phyloP scores from a whole-genome alignment of 92 coral and sea anemone genomes.

The Meandrina meandrites region DNA sequence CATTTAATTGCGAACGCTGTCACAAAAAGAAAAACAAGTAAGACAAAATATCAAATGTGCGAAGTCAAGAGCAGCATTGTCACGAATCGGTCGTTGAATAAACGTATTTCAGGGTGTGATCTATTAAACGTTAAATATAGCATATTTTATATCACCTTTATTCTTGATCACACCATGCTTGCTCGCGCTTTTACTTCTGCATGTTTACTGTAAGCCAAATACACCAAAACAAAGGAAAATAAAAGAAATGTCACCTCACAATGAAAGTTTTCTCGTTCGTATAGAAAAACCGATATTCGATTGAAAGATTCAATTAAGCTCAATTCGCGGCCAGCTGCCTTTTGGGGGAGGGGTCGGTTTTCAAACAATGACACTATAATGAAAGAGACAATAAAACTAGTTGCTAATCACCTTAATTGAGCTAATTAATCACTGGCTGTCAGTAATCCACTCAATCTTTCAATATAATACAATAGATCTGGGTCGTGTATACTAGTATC shows the following conservation, averaged over 20 bases:
- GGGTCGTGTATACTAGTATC: conserved; percentile 16
- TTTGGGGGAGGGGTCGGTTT: conserved; percentile 25
- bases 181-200: not conserved
- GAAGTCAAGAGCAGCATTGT: not conserved
- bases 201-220: conserved; percentile 16
- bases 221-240: conserved; percentile 13
- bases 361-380: conserved; percentile 56
- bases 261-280: not conserved
- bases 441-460: conserved; percentile 26
- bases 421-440: conserved; percentile 52
- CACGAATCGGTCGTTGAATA: not conserved
- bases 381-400: conserved; percentile 49
- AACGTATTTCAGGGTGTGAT: not conserved
- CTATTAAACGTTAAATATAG: not conserved
- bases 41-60: conserved; percentile 1
- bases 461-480: conserved; percentile 19
- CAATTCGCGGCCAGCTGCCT: conserved; percentile 25
- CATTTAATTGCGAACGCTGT: not conserved
- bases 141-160: not conserved
- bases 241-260: conserved; percentile 21
- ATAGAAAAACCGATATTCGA: conserved; percentile 36
- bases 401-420: conserved; percentile 60
- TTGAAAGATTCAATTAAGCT: conserved; percentile 30
- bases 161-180: not conserved
- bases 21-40: not conserved